phyloP scores from a whole-genome alignment of 1,140 invertebrate species.

The Drosophila busckii region DNA sequence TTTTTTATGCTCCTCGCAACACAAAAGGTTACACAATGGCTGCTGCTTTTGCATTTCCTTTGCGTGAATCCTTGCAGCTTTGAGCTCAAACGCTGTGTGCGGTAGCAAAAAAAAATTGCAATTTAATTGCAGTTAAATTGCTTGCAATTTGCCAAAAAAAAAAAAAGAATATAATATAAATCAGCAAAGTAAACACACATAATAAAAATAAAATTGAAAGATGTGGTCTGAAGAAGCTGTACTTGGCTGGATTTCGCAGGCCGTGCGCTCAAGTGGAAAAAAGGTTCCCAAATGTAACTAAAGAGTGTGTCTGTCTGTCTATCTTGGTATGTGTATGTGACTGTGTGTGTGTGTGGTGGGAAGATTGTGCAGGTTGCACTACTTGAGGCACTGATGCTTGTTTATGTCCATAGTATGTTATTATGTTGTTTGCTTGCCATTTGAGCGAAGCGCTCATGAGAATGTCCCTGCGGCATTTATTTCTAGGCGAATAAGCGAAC shows the following conservation, averaged over 20 bases:
- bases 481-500: conserved; percentile 60
- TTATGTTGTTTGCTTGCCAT: conserved; percentile 76
- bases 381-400: conserved; percentile 9
- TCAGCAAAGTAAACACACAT: conserved; percentile 37
- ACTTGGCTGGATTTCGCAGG: conserved; percentile 54
- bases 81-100: conserved; percentile 41
- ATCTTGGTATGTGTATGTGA: conserved; percentile 1
- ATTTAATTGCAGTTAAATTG: conserved; percentile 76
- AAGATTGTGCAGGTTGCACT: conserved; percentile 53
- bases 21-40: conserved; percentile 61
- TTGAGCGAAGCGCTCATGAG: conserved; percentile 45
- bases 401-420: conserved; percentile 50
- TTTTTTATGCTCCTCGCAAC: conserved; percentile 29
- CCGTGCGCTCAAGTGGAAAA: conserved; percentile 59
- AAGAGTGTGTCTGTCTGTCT: conserved; percentile 29
- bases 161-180: conserved; percentile 9
- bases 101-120: conserved; percentile 68
- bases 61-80: conserved; percentile 39
- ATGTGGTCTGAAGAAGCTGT: conserved; percentile 35
- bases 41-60: conserved; percentile 24
- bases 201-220: conserved; percentile 5
- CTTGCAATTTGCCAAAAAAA: conserved; percentile 44
- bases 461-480: conserved; percentile 62
- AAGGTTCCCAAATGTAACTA: conserved; percentile 66
- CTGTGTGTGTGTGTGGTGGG: conserved; percentile 29